A percentile compares a stretch with the other conserved stretches of the same genome.
These are phyloP conservation scores for Euzophera pinguis DNA, from an alignment of 2,888 invertebrate species.

Conservation along the genomic window DNA sequence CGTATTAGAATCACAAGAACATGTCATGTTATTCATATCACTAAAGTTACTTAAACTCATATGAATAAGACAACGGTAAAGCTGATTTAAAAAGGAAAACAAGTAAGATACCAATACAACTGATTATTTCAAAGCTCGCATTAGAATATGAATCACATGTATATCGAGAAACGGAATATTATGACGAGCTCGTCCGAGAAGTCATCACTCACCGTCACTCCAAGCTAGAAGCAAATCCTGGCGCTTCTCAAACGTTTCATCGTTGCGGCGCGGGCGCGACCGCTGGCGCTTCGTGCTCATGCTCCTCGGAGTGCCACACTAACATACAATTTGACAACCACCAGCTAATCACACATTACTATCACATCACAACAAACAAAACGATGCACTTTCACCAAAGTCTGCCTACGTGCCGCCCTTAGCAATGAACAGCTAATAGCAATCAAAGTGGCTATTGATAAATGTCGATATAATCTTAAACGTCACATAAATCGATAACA, in stretches of 20 bases:
- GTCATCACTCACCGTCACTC: conserved; percentile 61
- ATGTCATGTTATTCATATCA: no score
- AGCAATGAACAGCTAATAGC: conserved; percentile 49
- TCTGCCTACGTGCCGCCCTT: conserved; percentile 66
- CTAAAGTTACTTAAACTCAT: no score
- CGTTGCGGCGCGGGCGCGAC: conserved; percentile 60
- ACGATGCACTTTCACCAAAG: conserved; percentile 37
- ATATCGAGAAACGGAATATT: not conserved
- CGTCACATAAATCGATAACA: conserved; percentile 67
- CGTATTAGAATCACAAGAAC: no score
- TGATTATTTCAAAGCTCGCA: not conserved
- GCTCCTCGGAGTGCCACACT: conserved; percentile 22
- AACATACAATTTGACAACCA: conserved; percentile 21
- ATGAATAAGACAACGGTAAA: no score
- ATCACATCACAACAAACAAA: conserved; percentile 46
- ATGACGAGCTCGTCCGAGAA: not conserved
- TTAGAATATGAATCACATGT: not conserved
- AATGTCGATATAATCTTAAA: conserved; percentile 47
- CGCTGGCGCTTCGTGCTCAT: conserved; percentile 59
- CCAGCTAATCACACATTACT: conserved; percentile 24
- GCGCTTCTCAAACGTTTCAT: conserved; percentile 58
- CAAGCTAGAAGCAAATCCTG: conserved; percentile 67
- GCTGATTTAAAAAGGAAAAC: no score
- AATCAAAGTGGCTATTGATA: conserved; percentile 58
- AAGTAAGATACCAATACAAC: no score